phyloP scores from a whole-genome alignment of 2,113 vertebrate species.

The Mustela nigripes region DNA sequence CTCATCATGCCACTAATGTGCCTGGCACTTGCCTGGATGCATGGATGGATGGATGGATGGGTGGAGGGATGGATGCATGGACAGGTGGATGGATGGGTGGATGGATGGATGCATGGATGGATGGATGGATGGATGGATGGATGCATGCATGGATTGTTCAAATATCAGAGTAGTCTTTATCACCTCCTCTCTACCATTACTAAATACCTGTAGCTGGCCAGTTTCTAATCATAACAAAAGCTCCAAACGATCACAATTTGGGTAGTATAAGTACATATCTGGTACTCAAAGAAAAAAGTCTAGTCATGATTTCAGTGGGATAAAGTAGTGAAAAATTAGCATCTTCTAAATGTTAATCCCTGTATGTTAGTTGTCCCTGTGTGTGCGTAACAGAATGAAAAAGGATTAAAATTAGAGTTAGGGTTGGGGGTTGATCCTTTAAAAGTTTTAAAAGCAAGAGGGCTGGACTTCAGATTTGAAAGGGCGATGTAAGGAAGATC shows the following conservation, averaged over 20 bases:
- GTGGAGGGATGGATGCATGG: no score
- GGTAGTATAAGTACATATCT: not conserved
- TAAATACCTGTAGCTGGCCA: not conserved
- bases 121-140: no score
- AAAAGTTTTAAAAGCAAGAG: not conserved
- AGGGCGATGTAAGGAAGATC: not conserved
- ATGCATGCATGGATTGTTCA: not conserved
- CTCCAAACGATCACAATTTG: not conserved
- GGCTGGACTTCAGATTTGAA: not conserved
- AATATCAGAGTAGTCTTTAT: not conserved
- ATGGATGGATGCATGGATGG: no score
- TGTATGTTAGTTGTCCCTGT: not conserved
- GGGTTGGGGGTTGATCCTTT: not conserved
- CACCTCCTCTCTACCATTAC: not conserved
- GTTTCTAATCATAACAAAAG: slow-evolving; percentile 37
- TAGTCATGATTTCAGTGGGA: slow-evolving; percentile 40
- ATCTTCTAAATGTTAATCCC: not conserved
- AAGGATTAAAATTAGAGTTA: not conserved
- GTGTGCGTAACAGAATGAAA: not conserved
- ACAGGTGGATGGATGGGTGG: no score
- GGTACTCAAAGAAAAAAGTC: not conserved
- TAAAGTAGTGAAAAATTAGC: not conserved
- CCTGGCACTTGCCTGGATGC: not conserved
- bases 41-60: no score
- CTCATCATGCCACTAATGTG: not conserved